phyloP scores from a whole-genome alignment of 2,797 vertebrate species.

The Sebastes oblongus region DNA sequence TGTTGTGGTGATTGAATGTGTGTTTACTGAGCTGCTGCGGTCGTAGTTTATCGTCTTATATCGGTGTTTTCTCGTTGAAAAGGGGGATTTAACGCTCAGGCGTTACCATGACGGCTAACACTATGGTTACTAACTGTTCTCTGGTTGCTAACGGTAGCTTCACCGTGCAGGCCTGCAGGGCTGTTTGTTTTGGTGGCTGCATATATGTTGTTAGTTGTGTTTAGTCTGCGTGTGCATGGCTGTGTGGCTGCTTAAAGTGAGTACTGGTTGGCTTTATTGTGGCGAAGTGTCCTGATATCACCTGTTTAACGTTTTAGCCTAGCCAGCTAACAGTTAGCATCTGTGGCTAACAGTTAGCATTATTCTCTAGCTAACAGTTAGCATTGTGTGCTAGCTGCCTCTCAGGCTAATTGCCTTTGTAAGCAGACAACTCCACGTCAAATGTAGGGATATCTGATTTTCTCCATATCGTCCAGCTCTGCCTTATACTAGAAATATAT shows the following conservation, averaged over 20 bases:
- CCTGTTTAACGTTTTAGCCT: constrained; percentile 13
- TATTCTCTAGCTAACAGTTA: constrained; percentile 43
- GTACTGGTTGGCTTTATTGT: background rate
- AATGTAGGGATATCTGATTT: background rate
- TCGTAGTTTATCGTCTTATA: background rate
- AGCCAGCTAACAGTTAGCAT: constrained; percentile 37
- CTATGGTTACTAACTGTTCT: constrained; percentile 38
- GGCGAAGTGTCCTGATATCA: background rate
- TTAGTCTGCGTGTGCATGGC: accelerated
- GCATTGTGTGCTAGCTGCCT: constrained; percentile 20
- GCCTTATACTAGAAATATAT: background rate
- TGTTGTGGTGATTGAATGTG: background rate
- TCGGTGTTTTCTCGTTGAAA: constrained; percentile 42
- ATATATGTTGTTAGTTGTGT: background rate
- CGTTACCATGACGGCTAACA: constrained; percentile 68
- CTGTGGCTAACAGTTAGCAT: constrained; percentile 59
- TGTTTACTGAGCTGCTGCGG: background rate
- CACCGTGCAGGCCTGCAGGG: constrained; percentile 22
- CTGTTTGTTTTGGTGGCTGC: background rate
- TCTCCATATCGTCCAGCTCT: too few relatives aligned
- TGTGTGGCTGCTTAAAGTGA: accelerated
- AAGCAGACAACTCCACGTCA: constrained; percentile 30
- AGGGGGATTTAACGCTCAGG: constrained; percentile 56
- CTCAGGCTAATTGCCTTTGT: constrained; percentile 75
- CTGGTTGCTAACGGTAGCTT: constrained; percentile 49